Evolutionary conservation across 2,888 invertebrate species (phyloP), one percentile per base, ranked within the genome.

Genomic region (Ennomos erosarius): DNA sequence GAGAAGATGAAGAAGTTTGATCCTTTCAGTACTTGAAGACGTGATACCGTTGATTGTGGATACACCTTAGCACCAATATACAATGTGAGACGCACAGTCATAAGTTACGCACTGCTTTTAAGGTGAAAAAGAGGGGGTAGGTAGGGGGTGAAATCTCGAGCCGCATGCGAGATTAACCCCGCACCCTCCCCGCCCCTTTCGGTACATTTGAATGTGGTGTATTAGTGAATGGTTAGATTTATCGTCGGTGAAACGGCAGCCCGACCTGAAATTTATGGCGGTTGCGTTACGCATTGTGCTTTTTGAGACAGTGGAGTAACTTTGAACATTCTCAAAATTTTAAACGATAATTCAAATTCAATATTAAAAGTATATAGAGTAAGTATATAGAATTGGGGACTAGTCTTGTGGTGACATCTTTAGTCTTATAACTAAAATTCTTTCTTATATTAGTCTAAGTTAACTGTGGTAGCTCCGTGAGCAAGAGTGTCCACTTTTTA

Each of bases 181-280:
- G 39, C 59, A 36, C 48, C 48, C 62, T 64, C 56, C 46, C 60
- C 62, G 63, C 59, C 60, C 64, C 65, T 58, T 60, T 56, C 74
- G 84, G 78, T 82, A 83, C 84, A 87, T 88, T 88, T 88, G 88
- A 89, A 88, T 89, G 85, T 78, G 84, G 84, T 83, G 84, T 87
- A 88, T 87, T 89, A 86, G 85, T 83, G 85, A 88, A 86, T 82
- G 85, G 82, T 74, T 73, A 85, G 88, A 89, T 90, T 88, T 90
- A 90, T 87, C 74, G 81, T 73, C 70, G 74, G 63, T 68, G 78
- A 75, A 79, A 82, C 78, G 83, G 76, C 79, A 80, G 82, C 66
- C 76, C 78, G 76, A 77, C 78, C 69, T 55, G 70, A 79, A 82
- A 87, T 87, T 87, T 88, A 86, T 85, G 78, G 74, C 74, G 62